Evolutionary conservation across 2,888 invertebrate genomes (phyloP), one percentile per base, ranked within the genome.

Genomic region (Pristionchus fissidentatus): DNA sequence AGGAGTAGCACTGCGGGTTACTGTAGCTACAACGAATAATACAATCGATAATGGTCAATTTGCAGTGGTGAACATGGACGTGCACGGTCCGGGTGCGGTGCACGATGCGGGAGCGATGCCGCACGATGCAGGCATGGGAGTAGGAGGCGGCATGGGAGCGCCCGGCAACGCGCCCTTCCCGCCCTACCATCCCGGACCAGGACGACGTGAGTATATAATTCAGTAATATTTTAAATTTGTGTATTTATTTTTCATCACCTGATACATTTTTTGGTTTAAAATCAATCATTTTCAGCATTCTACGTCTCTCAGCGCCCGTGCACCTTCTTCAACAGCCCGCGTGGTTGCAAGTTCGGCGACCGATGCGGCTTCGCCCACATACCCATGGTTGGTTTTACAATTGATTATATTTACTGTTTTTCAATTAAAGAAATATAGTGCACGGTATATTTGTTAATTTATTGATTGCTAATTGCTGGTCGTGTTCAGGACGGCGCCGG

Each of bases 301-400:
- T 70, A 41, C 60, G 62, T 57, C 41, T 79, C 79, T 22, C 19
- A 55, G 13, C 32, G 41, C 29, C 70, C 83, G 43, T 83, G 83
- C 55, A 41, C 70, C 49, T 83, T 83, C 83, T 83, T 83, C 73
- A 73, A 73, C 43, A 41, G n/a, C 7, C 70, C 70, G 7, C 49
- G 70, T 8, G 83, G 83, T 49, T 83, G 83, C 52, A 26, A n/a
- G 1, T 83, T 70, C 38, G 83, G 83, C 43, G 83, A 70, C 57
- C 46, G 35, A 26, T 83, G 83, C 73, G 55, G 73, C 32, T 83
- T 83, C 73, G 55, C 70, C 22, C 83, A 83, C 43, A 35, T 83
- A 15, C 35, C 0, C 10, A n/a, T 73, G 35, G 83, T 73, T n/a
- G n/a, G n/a, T n/a, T n/a, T n/a, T 35, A 41, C 22, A 38, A 8